phyloP scores from a whole-genome alignment of 2,797 vertebrate species.

The Enteromius thamalakanensis region DNA sequence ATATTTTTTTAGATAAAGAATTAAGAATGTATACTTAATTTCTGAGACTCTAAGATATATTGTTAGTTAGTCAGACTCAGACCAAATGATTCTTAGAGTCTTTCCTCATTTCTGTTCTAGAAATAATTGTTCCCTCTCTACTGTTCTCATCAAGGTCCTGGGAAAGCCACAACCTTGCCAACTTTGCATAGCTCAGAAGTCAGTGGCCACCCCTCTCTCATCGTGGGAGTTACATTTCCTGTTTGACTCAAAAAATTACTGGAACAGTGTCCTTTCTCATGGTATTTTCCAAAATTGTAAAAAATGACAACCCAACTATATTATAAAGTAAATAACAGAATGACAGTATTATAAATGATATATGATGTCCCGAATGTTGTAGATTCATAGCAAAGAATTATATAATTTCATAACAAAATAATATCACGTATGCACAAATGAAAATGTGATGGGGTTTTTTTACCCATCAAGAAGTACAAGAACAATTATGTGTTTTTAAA shows the following conservation, averaged over 20 bases:
- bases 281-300: conserved; percentile 22
- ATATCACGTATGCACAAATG: neutral
- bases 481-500: neutral
- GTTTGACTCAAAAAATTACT: conserved; percentile 41
- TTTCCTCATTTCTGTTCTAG: conserved; percentile 54
- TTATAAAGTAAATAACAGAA: neutral
- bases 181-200: conserved; percentile 60
- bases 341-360: too few relatives aligned
- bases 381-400: neutral
- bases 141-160: conserved; percentile 72
- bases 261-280: neutral
- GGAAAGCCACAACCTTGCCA: conserved; percentile 73
- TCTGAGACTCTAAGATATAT: neutral
- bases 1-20: too few relatives aligned
- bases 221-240: conserved; percentile 54
- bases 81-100: conserved; percentile 35
- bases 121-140: conserved; percentile 60
- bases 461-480: neutral
- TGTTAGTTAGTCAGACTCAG: neutral
- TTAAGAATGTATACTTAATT: neutral
- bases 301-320: neutral
- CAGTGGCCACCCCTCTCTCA: conserved; percentile 46
- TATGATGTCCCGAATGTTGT: too few relatives aligned
- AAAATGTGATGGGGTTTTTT: neutral
- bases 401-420: neutral